Evolutionary conservation across 1,140 invertebrate genomes (phyloP).

Genomic region (Dendroctonus valens): DNA sequence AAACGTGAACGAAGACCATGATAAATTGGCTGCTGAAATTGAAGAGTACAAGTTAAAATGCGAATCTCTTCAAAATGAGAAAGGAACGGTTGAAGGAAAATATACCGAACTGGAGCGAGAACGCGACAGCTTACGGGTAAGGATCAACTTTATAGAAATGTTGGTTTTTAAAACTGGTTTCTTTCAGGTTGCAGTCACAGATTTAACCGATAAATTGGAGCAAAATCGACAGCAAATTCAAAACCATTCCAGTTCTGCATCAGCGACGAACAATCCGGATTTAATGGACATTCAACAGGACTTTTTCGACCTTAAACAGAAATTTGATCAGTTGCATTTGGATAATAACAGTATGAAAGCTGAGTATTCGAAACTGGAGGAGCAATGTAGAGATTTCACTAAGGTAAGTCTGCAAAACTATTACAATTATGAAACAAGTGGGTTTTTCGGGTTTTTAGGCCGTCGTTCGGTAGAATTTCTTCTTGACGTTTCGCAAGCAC

Average conservation of each 20-base stretch:
- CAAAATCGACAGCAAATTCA: not conserved
- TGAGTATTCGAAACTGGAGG: conserved; percentile 36
- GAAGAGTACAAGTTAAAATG: conserved; percentile 41
- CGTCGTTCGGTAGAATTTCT: too few relatives aligned
- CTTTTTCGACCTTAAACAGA: conserved; percentile 37
- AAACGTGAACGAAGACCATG: conserved; percentile 43
- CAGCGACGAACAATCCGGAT: conserved; percentile 17
- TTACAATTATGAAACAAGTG: too few relatives aligned
- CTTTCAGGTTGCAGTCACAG: conserved; percentile 25
- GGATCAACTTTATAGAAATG: conserved; percentile 17
- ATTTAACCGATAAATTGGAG: conserved; percentile 36
- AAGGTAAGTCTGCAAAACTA: conserved; percentile 17
- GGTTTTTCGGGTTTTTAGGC: too few relatives aligned
- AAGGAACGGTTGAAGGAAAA: conserved; percentile 12
- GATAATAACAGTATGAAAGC: conserved; percentile 40
- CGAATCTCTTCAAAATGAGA: conserved; percentile 33
- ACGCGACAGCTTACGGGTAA: conserved; percentile 28
- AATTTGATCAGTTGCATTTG: conserved; percentile 37
- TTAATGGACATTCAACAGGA: conserved; percentile 35
- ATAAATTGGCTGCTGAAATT: conserved; percentile 36
- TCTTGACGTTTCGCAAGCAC: too few relatives aligned
- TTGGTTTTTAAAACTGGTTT: not conserved
- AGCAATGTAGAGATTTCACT: conserved; percentile 33
- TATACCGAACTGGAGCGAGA: conserved; percentile 25
- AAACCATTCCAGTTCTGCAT: not conserved